Percentiles rank a stretch among this genome's conserved stretches.
Conservation (phyloP, 1,140 invertebrate genomes). For the Portunus trituberculatus region DNA sequence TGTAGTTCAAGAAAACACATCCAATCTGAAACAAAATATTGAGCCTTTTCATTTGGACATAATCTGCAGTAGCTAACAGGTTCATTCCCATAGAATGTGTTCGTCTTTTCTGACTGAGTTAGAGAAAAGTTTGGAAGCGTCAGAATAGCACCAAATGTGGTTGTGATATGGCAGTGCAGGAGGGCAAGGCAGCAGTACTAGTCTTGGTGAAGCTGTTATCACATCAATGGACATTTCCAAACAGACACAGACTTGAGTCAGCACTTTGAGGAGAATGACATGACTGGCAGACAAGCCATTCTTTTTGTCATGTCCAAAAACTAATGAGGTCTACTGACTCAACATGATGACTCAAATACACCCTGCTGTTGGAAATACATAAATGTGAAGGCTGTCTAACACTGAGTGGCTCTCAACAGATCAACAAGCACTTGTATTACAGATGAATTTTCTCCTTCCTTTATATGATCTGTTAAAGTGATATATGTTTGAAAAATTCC, state of each 20-base stretch:
- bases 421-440: neutral
- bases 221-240: neutral
- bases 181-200: conserved; percentile 74
- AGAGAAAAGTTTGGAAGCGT: conserved; percentile 54
- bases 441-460: neutral
- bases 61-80: neutral
- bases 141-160: conserved; percentile 60
- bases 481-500: too few relatives aligned
- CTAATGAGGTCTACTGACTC: neutral
- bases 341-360: neutral
- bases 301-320: neutral
- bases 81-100: conserved; percentile 38
- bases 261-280: too few relatives aligned
- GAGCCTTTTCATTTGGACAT: neutral
- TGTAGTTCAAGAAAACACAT: neutral
- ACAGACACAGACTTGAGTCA: neutral
- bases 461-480: too few relatives aligned
- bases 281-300: neutral
- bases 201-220: neutral
- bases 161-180: conserved; percentile 61
- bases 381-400: neutral
- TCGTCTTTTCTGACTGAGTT: conserved; percentile 58
- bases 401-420: neutral
- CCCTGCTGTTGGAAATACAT: neutral
- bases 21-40: conserved; percentile 23